Conservation (phyloP, 1,140 invertebrate genomes). For the Trypoxylus dichotomus region DNA sequence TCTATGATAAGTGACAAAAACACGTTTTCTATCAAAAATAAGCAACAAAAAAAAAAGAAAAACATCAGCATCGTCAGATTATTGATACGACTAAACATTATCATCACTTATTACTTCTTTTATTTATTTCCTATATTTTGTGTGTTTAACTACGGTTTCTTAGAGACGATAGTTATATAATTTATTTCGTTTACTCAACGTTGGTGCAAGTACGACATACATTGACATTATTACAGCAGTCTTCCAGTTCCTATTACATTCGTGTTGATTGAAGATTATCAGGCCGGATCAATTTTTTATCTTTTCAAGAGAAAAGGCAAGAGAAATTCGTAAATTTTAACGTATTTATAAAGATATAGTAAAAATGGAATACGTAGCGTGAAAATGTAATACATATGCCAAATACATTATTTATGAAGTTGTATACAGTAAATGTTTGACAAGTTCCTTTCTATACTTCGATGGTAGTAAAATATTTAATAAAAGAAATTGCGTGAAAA, state of each 20-base stretch:
- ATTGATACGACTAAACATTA: background rate
- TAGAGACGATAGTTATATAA: background rate
- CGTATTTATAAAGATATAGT: background rate
- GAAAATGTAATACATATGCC: background rate
- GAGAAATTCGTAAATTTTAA: background rate
- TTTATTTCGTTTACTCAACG: background rate
- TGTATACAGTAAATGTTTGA: background rate
- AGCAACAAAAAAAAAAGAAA: background rate
- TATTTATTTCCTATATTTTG: background rate
- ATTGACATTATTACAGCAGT: slow-evolving; percentile 15
- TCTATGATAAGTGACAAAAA: background rate
- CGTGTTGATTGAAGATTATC: background rate
- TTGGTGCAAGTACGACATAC: background rate
- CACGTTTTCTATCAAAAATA: background rate
- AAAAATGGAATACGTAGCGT: background rate
- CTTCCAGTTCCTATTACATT: slow-evolving; percentile 27
- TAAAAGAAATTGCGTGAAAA: background rate
- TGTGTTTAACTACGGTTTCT: background rate
- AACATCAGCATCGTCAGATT: background rate
- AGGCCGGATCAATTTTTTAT: background rate
- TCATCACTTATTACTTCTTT: background rate
- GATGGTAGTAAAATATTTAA: background rate
- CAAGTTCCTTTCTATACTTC: background rate
- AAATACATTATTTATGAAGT: background rate
- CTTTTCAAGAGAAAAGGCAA: background rate